Evolutionary conservation across 2,113 vertebrate genomes (phyloP).

Genomic region (Serinus canaria): DNA sequence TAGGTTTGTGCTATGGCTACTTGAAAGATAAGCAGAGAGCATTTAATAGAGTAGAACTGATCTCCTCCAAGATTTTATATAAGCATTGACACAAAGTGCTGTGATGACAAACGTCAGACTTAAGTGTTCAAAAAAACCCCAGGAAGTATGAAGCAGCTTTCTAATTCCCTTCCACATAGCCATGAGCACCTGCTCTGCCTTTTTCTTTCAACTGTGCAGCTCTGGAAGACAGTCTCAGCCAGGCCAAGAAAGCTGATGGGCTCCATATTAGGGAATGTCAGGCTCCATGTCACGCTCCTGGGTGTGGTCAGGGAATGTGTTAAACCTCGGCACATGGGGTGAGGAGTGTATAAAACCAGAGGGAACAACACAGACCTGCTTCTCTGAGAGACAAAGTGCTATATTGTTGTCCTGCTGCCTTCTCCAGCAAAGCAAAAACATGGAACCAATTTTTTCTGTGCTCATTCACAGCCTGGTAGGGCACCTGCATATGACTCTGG

Average conservation of each 20-base stretch:
- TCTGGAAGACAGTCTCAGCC: not conserved
- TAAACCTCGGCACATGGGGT: accelerated
- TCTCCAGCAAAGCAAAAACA: not conserved
- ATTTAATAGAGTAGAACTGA: not conserved
- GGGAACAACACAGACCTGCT: not conserved
- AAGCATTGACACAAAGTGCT: not conserved
- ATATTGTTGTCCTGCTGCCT: not conserved
- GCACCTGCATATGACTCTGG: not conserved
- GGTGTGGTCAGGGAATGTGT: not conserved
- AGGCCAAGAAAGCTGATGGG: not conserved
- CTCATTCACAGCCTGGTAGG: not conserved
- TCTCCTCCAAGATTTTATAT: not conserved
- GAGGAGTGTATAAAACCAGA: not conserved
- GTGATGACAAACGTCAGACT: not conserved
- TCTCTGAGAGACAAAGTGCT: not conserved
- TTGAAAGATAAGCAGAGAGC: not conserved
- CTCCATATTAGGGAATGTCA: not conserved
- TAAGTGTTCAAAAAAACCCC: not conserved
- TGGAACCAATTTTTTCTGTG: not conserved
- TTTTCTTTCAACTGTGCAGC: not conserved
- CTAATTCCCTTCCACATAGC: not conserved
- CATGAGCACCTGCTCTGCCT: accelerated
- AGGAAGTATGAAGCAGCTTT: not conserved
- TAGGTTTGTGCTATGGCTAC: not conserved
- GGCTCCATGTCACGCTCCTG: too few relatives aligned